These are phyloP conservation scores for Subacronicta megacephala DNA, from an alignment of 2,888 invertebrate species.

Conservation along the genomic window DNA sequence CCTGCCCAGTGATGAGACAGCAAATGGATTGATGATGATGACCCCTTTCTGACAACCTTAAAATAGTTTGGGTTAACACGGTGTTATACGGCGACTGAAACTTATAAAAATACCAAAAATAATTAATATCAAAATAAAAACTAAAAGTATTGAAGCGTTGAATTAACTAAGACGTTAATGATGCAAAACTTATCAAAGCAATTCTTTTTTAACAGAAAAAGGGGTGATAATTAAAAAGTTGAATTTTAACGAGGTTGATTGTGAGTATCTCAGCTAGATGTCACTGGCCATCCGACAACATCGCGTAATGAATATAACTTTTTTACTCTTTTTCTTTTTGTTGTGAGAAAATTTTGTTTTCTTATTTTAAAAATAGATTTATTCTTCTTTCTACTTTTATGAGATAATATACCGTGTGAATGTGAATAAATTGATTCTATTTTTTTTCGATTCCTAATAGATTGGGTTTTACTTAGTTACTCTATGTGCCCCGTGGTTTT, in stretches of 20 bases:
- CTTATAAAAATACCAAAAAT: background rate
- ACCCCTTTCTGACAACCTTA: too few species aligned
- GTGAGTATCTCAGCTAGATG: conserved; percentile 62
- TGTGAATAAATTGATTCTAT: too few species aligned
- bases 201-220: conserved; percentile 52
- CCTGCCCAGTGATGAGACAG: too few species aligned
- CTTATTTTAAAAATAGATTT: too few species aligned
- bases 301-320: conserved; percentile 42
- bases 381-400: background rate
- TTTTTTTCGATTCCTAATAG: too few species aligned
- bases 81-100: too few species aligned
- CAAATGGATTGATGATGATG: too few species aligned
- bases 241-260: conserved; percentile 77
- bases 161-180: conserved; percentile 69
- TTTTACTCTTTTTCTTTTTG: conserved; percentile 16
- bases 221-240: conserved; percentile 76
- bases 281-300: conserved; percentile 48
- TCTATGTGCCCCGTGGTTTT: too few species aligned
- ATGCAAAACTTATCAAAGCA: conserved; percentile 69
- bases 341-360: conserved; percentile 19
- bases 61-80: too few species aligned
- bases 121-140: conserved; percentile 6
- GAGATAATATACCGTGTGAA: background rate
- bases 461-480: too few species aligned
- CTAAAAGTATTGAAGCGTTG: conserved; percentile 26